Percentiles rank a stretch among this genome's conserved stretches.
phyloP scores from a whole-genome alignment of 2,888 invertebrate genomes.

The Phengaris alcon region DNA sequence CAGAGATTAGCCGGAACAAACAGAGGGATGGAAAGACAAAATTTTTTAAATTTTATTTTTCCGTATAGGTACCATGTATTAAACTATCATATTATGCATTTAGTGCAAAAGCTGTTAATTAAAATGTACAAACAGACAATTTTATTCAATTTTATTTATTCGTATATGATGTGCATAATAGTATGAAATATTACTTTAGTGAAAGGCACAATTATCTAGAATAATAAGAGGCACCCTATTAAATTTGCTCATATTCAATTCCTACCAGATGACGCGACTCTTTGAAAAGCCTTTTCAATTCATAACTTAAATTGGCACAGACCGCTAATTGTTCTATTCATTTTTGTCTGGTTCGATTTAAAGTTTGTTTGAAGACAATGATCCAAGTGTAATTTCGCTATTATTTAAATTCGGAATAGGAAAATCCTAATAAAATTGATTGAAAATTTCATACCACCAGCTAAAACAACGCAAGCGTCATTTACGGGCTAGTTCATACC shows the following conservation, averaged over 20 bases:
- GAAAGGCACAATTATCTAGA: constrained; percentile 8
- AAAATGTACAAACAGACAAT: no score
- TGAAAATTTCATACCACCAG: not conserved
- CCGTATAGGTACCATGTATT: no score
- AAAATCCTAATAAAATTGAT: not conserved
- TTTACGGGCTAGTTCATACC: no score
- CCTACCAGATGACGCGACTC: constrained; percentile 61
- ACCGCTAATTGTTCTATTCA: constrained; percentile 71
- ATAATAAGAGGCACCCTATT: constrained; percentile 30
- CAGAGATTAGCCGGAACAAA: no score
- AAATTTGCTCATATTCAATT: constrained; percentile 41
- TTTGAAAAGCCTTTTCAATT: constrained; percentile 67
- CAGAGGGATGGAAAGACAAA: no score
- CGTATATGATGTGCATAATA: no score
- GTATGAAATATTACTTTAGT: not conserved
- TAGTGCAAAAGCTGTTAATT: no score
- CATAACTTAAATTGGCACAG: constrained; percentile 74
- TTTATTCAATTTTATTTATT: no score
- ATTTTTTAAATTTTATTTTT: no score
- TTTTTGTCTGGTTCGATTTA: constrained; percentile 34
- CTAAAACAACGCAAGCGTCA: no score
- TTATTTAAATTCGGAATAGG: not conserved
- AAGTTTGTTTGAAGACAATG: not conserved
- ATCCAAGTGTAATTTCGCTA: not conserved
- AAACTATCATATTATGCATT: no score